Conservation (phyloP, 2,888 invertebrate species). For the Rhaphigaster nebulosa region DNA sequence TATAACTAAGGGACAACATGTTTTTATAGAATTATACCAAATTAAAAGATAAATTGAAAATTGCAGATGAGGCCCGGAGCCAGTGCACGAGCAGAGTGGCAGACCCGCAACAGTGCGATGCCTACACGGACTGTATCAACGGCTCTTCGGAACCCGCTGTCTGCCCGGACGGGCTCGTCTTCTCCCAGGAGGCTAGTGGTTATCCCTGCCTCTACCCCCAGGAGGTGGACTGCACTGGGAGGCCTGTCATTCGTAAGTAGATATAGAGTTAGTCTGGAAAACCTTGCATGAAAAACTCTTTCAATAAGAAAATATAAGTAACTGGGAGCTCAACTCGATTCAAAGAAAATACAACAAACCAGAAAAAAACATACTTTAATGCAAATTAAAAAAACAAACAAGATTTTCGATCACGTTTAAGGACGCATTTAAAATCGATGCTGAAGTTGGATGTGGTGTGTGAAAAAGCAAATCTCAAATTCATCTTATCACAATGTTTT, state of each 20-base stretch:
- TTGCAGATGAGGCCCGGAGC: constrained; percentile 17
- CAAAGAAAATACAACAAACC: no score
- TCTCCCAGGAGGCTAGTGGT: constrained; percentile 79
- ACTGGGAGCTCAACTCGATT: no score
- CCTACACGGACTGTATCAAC: constrained; percentile 77
- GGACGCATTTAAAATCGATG: neutral
- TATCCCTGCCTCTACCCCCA: constrained; percentile 89
- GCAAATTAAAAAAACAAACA: no score
- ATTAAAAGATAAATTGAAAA: neutral
- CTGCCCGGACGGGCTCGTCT: constrained; percentile 87
- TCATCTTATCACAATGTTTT: no score
- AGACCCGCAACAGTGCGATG: constrained; percentile 80
- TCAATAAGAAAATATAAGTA: no score
- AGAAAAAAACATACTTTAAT: no score
- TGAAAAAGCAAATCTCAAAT: neutral
- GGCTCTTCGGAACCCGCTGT: constrained; percentile 82
- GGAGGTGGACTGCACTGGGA: constrained; percentile 82
- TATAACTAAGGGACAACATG: neutral
- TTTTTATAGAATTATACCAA: no score
- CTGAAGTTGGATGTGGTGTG: neutral
- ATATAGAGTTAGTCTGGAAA: neutral
- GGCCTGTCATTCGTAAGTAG: constrained; percentile 78
- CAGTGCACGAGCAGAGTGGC: constrained; percentile 78
- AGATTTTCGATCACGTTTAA: neutral
- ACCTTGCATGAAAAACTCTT: no score